A percentile compares a stretch with the other conserved stretches of the same genome.
phyloP scores from a whole-genome alignment of 2,888 invertebrate genomes.

The Octonoba sinensis region DNA sequence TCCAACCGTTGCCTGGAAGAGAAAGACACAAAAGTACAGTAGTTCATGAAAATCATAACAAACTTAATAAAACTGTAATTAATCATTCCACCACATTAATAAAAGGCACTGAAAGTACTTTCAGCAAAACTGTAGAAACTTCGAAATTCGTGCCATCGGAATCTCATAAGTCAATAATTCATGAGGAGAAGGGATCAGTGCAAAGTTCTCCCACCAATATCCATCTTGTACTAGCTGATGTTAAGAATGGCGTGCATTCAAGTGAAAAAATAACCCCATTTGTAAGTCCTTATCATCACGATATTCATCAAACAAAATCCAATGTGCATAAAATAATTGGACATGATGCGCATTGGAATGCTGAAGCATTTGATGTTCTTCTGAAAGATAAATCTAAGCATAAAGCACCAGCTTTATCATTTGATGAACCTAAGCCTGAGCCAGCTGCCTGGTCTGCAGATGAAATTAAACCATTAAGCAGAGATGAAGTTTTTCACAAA shows the following conservation, averaged over 20 bases:
- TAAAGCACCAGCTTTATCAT: neutral
- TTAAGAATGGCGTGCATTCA: neutral
- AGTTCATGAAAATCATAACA: no score
- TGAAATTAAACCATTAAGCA: constrained; percentile 21
- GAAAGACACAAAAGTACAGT: neutral
- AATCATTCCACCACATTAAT: no score
- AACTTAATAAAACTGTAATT: no score
- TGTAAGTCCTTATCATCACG: neutral
- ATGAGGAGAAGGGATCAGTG: neutral
- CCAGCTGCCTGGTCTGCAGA: constrained; percentile 29
- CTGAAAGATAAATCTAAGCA: neutral
- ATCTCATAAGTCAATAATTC: neutral
- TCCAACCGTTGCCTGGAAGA: neutral
- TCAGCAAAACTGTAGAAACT: no score
- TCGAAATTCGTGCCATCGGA: no score
- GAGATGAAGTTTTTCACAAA: constrained; percentile 10
- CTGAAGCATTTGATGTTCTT: constrained; percentile 14
- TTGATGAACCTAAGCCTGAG: constrained; percentile 34
- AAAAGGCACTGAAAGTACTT: no score
- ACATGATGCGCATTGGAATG: constrained; percentile 45
- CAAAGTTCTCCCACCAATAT: constrained; percentile 12
- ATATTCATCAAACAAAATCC: neutral
- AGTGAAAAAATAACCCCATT: no score
- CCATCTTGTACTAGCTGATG: constrained; percentile 5
- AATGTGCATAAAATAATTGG: constrained; percentile 36